Evolutionary conservation across 2,113 vertebrate species (phyloP).

Genomic region (Cebidichthys violaceus): DNA sequence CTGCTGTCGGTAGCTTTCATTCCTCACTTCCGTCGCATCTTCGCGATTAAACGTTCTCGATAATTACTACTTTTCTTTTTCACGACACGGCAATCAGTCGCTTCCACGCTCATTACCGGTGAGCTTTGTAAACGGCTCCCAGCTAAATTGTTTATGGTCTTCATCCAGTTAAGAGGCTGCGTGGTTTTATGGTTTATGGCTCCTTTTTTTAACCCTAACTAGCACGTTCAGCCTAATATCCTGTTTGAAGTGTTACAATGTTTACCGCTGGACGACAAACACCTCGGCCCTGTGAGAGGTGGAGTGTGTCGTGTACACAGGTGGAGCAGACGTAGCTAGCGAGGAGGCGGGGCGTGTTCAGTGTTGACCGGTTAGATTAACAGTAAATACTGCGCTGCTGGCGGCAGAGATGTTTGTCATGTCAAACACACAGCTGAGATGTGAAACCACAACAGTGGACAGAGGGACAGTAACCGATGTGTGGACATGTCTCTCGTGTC

Average conservation of each 20-base stretch:
- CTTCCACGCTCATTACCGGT: background rate
- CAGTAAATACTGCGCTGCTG: slow-evolving; percentile 46
- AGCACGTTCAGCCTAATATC: background rate
- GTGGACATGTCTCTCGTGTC: background rate
- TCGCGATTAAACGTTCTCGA: background rate
- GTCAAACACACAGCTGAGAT: slow-evolving; percentile 32
- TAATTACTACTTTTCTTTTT: slow-evolving; percentile 5
- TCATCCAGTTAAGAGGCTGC: background rate
- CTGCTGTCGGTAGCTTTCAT: slow-evolving; percentile 10
- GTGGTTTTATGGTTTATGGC: background rate
- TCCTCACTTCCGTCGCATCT: slow-evolving; percentile 8
- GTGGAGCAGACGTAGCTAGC: slow-evolving; percentile 1
- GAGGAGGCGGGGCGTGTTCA: background rate
- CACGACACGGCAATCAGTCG: background rate
- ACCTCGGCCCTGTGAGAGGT: slow-evolving; percentile 35
- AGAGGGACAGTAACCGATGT: background rate
- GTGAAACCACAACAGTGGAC: slow-evolving; percentile 11
- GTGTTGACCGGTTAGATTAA: slow-evolving; percentile 62
- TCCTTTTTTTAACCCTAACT: background rate
- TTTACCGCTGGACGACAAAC: slow-evolving; percentile 49
- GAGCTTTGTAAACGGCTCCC: background rate
- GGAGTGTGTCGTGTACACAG: slow-evolving; percentile 57
- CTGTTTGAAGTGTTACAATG: slow-evolving; percentile 41
- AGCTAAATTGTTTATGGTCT: background rate
- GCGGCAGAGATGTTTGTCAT: slow-evolving; percentile 7